phyloP scores from a whole-genome alignment of 2,888 invertebrate species.

The Baccha elongata region DNA sequence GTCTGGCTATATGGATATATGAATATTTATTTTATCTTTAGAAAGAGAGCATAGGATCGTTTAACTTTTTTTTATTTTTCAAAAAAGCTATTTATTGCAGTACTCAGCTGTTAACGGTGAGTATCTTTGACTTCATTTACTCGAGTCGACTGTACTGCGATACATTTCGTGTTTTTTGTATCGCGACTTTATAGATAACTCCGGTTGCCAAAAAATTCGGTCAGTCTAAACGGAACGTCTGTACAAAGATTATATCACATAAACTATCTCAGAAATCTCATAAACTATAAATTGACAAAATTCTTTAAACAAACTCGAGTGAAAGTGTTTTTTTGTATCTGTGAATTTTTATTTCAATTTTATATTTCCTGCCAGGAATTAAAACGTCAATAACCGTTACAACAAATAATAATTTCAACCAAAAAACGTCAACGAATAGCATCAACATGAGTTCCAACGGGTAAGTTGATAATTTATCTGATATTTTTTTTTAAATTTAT shows the following conservation, averaged over 20 bases:
- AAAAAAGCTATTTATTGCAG: conserved; percentile 57
- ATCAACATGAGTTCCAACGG: conserved; percentile 43
- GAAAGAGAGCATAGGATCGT: conserved; percentile 18
- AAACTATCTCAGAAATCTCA: conserved; percentile 3
- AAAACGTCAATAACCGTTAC: conserved; percentile 1
- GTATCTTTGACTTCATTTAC: conserved; percentile 49
- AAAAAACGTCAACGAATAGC: background rate
- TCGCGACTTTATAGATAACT: conserved; percentile 29
- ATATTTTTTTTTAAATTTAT: conserved; percentile 37
- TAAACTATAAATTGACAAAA: background rate
- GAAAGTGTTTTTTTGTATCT: conserved; percentile 36
- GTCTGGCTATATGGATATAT: background rate
- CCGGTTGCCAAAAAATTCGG: conserved; percentile 40
- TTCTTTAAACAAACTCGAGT: conserved; percentile 27
- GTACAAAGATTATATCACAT: conserved; percentile 23
- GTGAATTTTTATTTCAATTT: background rate
- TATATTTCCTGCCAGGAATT: conserved; percentile 26
- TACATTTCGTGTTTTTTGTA: conserved; percentile 22
- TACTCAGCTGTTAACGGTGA: conserved; percentile 52
- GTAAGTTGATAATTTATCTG: conserved; percentile 31
- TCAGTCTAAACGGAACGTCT: conserved; percentile 46
- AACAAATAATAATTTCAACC: background rate
- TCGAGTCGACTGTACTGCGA: conserved; percentile 27
- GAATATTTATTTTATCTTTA: background rate
- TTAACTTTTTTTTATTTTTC: conserved; percentile 1